Evolutionary conservation across 2,113 vertebrate species (phyloP).

Genomic region (Rissa tridactyla): DNA sequence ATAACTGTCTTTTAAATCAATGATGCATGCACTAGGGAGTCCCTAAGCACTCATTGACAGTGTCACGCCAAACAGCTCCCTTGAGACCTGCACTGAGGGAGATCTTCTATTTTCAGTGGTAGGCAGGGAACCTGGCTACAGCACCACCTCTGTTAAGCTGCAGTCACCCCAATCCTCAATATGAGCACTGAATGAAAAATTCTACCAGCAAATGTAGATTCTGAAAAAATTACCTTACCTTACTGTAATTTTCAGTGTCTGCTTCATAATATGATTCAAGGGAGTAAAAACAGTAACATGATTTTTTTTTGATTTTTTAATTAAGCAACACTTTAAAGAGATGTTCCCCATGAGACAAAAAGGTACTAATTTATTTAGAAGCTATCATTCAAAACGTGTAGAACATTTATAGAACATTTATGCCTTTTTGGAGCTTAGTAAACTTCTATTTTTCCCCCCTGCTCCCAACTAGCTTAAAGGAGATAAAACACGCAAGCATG

Average conservation of each 20-base stretch:
- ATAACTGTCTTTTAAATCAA: slow-evolving; percentile 7
- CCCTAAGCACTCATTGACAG: neutral
- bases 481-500: neutral
- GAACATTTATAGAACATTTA: neutral
- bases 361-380: neutral
- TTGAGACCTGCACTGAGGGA: neutral
- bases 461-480: neutral
- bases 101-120: neutral
- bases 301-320: neutral
- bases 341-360: neutral
- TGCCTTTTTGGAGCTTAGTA: neutral
- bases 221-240: neutral
- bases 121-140: neutral
- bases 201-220: neutral
- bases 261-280: rapidly evolving
- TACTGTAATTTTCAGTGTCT: neutral
- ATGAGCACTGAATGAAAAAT: neutral
- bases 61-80: neutral
- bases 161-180: neutral
- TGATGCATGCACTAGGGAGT: neutral
- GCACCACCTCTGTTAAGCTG: neutral
- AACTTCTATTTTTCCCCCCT: neutral
- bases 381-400: neutral
- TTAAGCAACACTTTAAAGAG: neutral
- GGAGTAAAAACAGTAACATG: neutral